phyloP scores from a whole-genome alignment of 2,888 invertebrate genomes.

The Cataglyphis livida region DNA sequence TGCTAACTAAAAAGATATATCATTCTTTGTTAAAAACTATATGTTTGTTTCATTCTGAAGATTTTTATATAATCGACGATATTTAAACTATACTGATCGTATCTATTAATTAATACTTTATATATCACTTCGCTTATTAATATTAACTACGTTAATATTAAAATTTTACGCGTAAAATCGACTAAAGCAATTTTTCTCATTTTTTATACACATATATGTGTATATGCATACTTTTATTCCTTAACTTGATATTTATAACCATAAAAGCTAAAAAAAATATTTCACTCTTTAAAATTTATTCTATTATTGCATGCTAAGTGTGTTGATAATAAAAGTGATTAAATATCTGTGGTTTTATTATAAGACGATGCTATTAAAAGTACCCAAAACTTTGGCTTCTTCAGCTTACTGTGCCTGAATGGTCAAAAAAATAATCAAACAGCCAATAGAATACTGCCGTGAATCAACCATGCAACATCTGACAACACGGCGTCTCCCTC shows the following conservation, averaged over 20 bases:
- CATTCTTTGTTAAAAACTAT: not conserved
- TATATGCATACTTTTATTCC: not conserved
- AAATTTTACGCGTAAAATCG: not conserved
- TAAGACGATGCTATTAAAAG: no score
- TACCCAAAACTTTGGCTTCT: not conserved
- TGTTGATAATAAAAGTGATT: not conserved
- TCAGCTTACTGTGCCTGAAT: conserved; percentile 70
- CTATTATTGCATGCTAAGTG: not conserved
- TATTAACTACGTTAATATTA: not conserved
- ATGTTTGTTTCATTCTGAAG: not conserved
- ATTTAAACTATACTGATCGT: not conserved
- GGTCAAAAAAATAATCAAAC: conserved; percentile 68
- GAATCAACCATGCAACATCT: conserved; percentile 76
- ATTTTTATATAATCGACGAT: not conserved
- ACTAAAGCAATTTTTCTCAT: not conserved
- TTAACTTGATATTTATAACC: not conserved
- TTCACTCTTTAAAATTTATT: not conserved
- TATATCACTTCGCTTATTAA: not conserved
- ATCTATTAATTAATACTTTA: not conserved
- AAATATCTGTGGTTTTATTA: not conserved
- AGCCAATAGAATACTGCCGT: conserved; percentile 70
- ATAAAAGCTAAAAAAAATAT: not conserved
- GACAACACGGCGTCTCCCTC: conserved; percentile 51
- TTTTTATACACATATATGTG: not conserved
- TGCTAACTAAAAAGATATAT: not conserved